A percentile compares a stretch with the other conserved stretches of the same genome.
phyloP scores from a whole-genome alignment of 2,113 vertebrate species.

The Apistogramma diplotaenia region DNA sequence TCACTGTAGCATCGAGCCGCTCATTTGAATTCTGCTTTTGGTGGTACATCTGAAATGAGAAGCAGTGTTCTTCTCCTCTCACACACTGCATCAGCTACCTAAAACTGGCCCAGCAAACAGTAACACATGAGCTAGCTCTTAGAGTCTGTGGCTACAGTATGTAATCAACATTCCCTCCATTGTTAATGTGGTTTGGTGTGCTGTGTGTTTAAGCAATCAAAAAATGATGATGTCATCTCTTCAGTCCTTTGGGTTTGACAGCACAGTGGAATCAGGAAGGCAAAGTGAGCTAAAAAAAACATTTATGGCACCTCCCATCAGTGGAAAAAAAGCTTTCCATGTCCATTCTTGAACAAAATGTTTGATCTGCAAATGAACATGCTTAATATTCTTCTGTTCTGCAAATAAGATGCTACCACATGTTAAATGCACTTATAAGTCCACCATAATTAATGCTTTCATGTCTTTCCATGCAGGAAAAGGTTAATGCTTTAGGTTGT shows the following conservation, averaged over 20 bases:
- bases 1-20: constrained; percentile 6
- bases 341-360: background rate
- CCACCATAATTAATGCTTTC: background rate
- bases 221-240: background rate
- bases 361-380: background rate
- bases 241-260: background rate
- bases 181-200: background rate
- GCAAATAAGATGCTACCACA: background rate
- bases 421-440: background rate
- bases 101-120: background rate
- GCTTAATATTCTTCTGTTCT: background rate
- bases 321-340: background rate
- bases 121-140: background rate
- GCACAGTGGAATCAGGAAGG: background rate
- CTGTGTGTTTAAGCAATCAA: background rate
- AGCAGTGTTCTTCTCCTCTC: background rate
- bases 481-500: background rate
- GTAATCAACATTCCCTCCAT: background rate
- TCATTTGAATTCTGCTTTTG: background rate
- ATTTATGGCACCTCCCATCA: background rate
- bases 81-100: background rate
- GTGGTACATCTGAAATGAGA: background rate
- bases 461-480: background rate
- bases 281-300: background rate
- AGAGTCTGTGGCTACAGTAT: background rate